Percentiles rank a stretch among this genome's conserved stretches.
Evolutionary conservation across 2,113 vertebrate genomes (phyloP).

Genomic region (Morone chrysops): DNA sequence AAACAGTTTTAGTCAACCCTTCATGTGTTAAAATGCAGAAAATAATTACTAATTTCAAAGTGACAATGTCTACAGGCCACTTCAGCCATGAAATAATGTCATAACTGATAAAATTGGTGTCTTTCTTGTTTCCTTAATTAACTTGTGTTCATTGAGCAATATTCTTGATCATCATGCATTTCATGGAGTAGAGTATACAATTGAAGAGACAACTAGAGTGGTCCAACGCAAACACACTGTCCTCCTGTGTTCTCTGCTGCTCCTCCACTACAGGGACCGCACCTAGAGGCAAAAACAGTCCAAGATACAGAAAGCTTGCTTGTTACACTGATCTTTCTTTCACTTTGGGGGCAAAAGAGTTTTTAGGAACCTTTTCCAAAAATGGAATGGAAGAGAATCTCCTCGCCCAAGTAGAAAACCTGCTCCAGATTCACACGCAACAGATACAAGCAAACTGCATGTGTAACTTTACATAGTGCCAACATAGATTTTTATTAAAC

Average conservation of each 20-base stretch:
- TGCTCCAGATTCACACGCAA: background rate
- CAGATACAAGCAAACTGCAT: background rate
- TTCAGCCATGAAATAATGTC: slow-evolving; percentile 12
- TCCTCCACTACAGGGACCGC: background rate
- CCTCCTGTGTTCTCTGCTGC: background rate
- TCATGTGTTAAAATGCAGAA: slow-evolving; percentile 11
- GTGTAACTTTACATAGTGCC: slow-evolving; percentile 41
- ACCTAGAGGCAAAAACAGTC: background rate
- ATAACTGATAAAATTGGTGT: background rate
- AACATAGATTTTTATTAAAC: slow-evolving; percentile 75
- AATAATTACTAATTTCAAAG: slow-evolving; percentile 3
- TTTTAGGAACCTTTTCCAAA: background rate
- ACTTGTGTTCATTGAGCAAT: background rate
- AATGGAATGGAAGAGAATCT: background rate
- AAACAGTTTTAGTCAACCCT: background rate
- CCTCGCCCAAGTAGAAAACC: background rate
- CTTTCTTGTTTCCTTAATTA: slow-evolving; percentile 12
- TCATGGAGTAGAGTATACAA: background rate
- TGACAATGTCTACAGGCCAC: background rate
- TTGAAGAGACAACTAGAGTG: background rate
- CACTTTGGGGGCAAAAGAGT: background rate
- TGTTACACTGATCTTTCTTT: background rate
- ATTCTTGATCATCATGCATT: background rate
- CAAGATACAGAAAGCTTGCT: background rate
- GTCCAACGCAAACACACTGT: slow-evolving; percentile 6